Conservation (phyloP, 2,797 vertebrate genomes). For the Alauda arvensis region DNA sequence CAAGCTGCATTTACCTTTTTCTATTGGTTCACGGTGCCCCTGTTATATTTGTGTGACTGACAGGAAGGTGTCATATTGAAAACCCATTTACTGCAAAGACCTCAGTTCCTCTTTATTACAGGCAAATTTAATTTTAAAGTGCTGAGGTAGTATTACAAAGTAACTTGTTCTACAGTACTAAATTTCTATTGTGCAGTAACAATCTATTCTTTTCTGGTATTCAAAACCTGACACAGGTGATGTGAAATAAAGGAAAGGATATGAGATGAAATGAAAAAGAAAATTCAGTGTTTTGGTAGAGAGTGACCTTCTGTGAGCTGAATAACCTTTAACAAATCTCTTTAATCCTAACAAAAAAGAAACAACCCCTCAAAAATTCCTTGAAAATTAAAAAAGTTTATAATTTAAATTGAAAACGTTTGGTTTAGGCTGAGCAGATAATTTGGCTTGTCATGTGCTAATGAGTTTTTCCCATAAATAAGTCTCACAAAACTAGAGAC, state of each 20-base stretch:
- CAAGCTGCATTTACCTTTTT: neutral
- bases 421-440: neutral
- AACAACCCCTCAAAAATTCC: neutral
- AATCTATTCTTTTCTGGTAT: neutral
- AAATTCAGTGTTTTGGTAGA: neutral
- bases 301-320: neutral
- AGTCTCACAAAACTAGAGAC: neutral
- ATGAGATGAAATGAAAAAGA: neutral
- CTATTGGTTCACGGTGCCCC: neutral
- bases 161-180: neutral
- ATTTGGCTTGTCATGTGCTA: neutral
- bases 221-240: neutral
- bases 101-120: neutral
- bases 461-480: neutral
- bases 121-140: neutral
- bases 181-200: neutral
- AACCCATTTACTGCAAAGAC: neutral
- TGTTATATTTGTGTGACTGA: neutral
- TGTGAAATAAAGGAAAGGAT: neutral
- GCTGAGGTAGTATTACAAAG: neutral
- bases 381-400: neutral
- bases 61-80: neutral
- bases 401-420: neutral
- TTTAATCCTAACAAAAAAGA: neutral
- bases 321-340: neutral